Base-by-base conservation (phyloP, 2,113 vertebrate genomes). In the Leuciscus idus region DNA sequence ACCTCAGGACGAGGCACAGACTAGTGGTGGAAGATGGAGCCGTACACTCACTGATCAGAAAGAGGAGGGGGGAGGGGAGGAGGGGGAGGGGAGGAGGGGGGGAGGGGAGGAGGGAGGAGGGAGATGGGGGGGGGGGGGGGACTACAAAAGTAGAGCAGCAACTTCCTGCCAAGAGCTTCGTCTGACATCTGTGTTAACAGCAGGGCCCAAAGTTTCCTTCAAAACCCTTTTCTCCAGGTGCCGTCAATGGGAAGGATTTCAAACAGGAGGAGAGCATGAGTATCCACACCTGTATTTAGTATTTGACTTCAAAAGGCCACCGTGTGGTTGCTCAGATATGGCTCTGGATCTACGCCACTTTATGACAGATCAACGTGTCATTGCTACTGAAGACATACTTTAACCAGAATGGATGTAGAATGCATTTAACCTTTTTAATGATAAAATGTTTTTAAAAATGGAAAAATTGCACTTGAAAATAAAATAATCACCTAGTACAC, bases 301-400 rank as follows among this genome's bases (percentile, higher is more conserved):
- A 77, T 77, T 50, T 30, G 17, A 55, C 74, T 66, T 70, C 76
- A 50, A 84, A 92, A 93, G 91, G 91, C 89, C 91, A 92, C 88
- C 9, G 90, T 83, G 85, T 90, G 89, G 85, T 86, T 33, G 83
- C 12, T 85, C 62, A 17, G 39, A 52, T 87, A 88, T 85, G 79
- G 87, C 89, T 90, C 85, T 83, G 81, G n/a, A 87, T 33, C 62
- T n/a, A 57, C 2, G 15, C 77, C 78, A 30, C 64, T 43, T 74
- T 30, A 48, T 19, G 61, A 82, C 4, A 62, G 57, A 81, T 30
- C 57, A 19, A 81, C 8, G 36, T 50, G 62, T 30, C 74, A 48
- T 50, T 21, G 74, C 26, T 52, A 26, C 23, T 48, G 43, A n/a
- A 74, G 23, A 48, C 72, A 5, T 36, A 81, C 62, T 8, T 68